A percentile compares a stretch with the other conserved stretches of the same genome.
These are phyloP conservation scores for Xylocopa sonorina DNA, from an alignment of 1,140 invertebrate species.

Conservation along the genomic window DNA sequence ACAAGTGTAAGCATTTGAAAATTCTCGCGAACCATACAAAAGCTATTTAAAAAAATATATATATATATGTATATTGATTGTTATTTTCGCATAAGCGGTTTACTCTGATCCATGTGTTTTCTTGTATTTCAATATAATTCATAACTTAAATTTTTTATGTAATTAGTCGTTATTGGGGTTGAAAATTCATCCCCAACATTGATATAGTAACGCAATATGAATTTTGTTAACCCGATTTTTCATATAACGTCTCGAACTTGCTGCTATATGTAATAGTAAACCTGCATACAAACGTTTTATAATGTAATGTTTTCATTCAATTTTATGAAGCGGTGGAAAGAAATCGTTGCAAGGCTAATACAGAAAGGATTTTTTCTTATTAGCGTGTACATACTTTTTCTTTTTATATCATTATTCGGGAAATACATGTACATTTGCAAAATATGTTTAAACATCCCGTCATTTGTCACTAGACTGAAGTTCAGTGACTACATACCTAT, in stretches of 20 bases:
- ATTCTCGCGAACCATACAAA: too few species aligned
- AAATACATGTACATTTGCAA: slow-evolving; percentile 7
- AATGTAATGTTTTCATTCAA: background rate
- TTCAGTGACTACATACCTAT: slow-evolving; percentile 28
- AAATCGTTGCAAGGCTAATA: background rate
- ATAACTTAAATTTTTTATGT: slow-evolving; percentile 22
- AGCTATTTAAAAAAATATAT: slow-evolving; percentile 5
- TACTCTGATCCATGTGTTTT: slow-evolving; percentile 4
- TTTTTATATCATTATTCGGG: background rate
- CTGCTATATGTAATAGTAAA: slow-evolving; percentile 2
- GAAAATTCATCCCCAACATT: background rate
- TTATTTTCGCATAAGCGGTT: slow-evolving; percentile 8
- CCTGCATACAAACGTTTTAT: background rate
- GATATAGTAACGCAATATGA: background rate
- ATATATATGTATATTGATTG: background rate
- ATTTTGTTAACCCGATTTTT: background rate
- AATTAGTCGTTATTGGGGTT: slow-evolving; percentile 5
- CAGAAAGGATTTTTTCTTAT: slow-evolving; percentile 2
- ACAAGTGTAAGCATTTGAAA: too few species aligned
- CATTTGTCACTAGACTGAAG: slow-evolving; percentile 24
- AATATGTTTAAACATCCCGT: slow-evolving; percentile 18
- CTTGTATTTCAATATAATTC: slow-evolving; percentile 5
- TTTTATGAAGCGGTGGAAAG: background rate
- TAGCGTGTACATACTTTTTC: background rate
- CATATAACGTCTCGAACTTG: background rate